Conservation (phyloP, 2,113 vertebrate species). For the Epinephelus fuscoguttatus region DNA sequence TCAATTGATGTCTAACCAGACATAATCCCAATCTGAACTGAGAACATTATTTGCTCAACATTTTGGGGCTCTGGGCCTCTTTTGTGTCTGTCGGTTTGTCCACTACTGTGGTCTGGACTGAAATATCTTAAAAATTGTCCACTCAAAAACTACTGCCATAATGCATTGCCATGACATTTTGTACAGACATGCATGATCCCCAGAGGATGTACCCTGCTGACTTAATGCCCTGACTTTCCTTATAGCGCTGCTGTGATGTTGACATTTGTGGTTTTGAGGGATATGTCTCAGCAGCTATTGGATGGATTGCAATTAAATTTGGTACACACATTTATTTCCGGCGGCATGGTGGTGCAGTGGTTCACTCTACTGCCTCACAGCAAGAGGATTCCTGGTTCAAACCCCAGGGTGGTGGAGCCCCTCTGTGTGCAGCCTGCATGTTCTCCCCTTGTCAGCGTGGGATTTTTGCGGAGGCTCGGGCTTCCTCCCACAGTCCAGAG, state of each 20-base stretch:
- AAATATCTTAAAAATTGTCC: not conserved
- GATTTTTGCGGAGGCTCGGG: no score
- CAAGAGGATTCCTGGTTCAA: no score
- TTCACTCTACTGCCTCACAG: no score
- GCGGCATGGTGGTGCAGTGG: no score
- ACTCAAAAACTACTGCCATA: not conserved
- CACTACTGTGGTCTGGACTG: not conserved
- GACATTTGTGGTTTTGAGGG: not conserved
- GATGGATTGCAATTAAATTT: not conserved
- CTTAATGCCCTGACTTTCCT: not conserved
- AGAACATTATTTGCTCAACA: not conserved
- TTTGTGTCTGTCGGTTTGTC: not conserved
- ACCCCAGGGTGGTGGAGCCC: no score
- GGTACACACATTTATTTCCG: not conserved
- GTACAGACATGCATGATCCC: not conserved
- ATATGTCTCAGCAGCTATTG: not conserved
- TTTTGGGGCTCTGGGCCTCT: not conserved
- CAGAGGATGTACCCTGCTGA: not conserved
- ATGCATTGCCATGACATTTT: not conserved
- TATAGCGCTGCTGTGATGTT: not conserved
- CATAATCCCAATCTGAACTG: not conserved
- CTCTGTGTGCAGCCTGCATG: no score
- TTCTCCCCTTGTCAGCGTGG: no score
- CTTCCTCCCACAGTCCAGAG: no score
- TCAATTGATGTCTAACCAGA: not conserved